A percentile compares a stretch with the other conserved stretches of the same genome.
Conservation (phyloP, 92 coral and sea anemone species). For the Phymanthus crucifer region DNA sequence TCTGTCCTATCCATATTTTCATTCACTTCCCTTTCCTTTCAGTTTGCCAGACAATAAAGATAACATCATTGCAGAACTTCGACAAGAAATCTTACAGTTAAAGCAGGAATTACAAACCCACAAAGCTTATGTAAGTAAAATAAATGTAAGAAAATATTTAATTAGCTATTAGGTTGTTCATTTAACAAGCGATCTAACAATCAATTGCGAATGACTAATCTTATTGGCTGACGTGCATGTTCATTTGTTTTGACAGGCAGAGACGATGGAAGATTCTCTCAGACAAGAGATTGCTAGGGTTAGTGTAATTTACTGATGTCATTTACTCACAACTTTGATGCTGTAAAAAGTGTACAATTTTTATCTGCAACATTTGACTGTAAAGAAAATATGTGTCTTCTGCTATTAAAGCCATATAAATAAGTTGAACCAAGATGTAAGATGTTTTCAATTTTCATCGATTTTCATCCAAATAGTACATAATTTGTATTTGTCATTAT, state of each 20-base stretch:
- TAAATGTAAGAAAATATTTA: not conserved
- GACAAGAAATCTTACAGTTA: constrained; percentile 70
- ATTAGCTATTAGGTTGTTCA: not conserved
- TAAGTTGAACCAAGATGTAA: too few species aligned
- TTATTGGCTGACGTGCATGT: too few species aligned
- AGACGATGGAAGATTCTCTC: constrained; percentile 63
- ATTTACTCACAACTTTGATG: too few species aligned
- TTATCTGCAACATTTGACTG: too few species aligned
- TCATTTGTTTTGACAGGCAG: constrained; percentile 14
- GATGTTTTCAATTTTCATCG: too few species aligned
- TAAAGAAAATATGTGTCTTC: too few species aligned
- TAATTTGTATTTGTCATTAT: not conserved
- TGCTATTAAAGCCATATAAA: too few species aligned
- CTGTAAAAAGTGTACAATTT: too few species aligned
- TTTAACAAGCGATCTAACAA: too few species aligned
- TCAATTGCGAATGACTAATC: too few species aligned
- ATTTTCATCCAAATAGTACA: too few species aligned
- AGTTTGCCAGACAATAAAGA: constrained; percentile 64
- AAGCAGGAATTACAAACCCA: constrained; percentile 64
- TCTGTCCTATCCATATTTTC: not conserved
- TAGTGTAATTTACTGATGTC: constrained; percentile 5
- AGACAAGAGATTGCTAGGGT: constrained; percentile 72
- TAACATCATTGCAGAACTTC: constrained; percentile 71
- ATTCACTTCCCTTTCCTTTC: not conserved
- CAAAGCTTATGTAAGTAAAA: constrained; percentile 52